phyloP scores from a whole-genome alignment of 2,888 invertebrate genomes.

The Microctonus hyperodae region DNA sequence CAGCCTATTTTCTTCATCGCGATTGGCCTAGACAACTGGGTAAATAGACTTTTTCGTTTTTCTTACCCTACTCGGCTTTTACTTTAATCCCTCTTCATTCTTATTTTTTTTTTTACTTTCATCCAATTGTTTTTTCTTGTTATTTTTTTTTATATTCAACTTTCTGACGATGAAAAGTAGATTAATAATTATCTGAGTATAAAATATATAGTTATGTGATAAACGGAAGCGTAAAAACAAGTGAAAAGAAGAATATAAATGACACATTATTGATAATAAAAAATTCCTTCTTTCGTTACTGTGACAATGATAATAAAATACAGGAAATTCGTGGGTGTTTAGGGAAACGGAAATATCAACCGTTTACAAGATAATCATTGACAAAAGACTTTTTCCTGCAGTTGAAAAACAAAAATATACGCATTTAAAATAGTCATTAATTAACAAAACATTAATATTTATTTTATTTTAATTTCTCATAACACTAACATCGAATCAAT shows the following conservation, averaged over 20 bases:
- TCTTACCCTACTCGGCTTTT: background rate
- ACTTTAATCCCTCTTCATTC: background rate
- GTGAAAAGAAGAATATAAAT: background rate
- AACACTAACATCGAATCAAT: too few relatives aligned
- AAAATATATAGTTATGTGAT: background rate
- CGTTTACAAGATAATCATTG: background rate
- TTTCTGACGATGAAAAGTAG: too few relatives aligned
- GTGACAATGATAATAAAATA: background rate
- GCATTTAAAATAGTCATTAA: too few relatives aligned
- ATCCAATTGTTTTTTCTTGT: too few relatives aligned
- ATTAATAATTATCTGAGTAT: too few relatives aligned
- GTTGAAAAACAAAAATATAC: background rate
- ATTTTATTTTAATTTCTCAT: too few relatives aligned
- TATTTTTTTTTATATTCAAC: too few relatives aligned
- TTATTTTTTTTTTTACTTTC: too few relatives aligned
- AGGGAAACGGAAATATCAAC: conserved; percentile 11
- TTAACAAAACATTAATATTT: too few relatives aligned
- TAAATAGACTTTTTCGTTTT: conserved; percentile 40
- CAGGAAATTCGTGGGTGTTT: conserved; percentile 7
- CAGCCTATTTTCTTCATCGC: conserved; percentile 45
- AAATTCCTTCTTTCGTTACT: background rate
- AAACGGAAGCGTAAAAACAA: background rate
- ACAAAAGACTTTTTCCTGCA: background rate
- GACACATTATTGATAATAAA: background rate
- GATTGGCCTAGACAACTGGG: conserved; percentile 45